Evolutionary conservation across 2,797 vertebrate genomes (phyloP).

Genomic region (Xerus rutilus): DNA sequence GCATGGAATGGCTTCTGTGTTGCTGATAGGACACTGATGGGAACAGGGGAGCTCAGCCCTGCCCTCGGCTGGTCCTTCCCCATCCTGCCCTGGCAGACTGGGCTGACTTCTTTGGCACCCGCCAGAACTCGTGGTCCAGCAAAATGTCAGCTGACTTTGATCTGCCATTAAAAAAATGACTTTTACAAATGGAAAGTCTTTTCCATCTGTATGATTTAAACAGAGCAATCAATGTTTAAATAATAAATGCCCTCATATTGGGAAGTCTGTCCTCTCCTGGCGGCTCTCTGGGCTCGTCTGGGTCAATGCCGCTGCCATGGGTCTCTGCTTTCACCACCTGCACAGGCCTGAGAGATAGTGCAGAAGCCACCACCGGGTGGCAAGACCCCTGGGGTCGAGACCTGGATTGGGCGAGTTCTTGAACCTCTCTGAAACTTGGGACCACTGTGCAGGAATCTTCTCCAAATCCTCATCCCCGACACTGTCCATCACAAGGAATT

Average conservation of each 20-base stretch:
- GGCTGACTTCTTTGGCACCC: neutral
- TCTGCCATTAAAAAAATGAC: conserved; percentile 68
- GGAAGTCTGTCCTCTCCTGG: conserved; percentile 41
- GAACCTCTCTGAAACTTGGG: neutral
- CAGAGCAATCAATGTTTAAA: conserved; percentile 74
- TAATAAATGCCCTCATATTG: conserved; percentile 67
- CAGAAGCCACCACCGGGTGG: neutral
- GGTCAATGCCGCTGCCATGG: neutral
- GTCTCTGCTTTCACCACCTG: neutral
- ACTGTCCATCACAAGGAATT: neutral
- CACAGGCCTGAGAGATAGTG: neutral
- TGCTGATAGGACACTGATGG: neutral
- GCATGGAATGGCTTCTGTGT: neutral
- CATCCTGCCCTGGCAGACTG: neutral
- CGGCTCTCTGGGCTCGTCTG: conserved; percentile 13
- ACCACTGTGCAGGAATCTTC: neutral
- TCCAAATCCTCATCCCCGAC: too few relatives aligned
- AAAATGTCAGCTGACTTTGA: conserved; percentile 23
- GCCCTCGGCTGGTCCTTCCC: neutral
- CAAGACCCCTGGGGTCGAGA: neutral
- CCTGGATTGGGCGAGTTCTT: neutral
- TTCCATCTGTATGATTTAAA: conserved; percentile 63
- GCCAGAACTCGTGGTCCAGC: neutral
- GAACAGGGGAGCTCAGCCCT: neutral
- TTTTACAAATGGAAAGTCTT: conserved; percentile 65